Evolutionary conservation across 2,113 vertebrate species (phyloP), one percentile per base, ranked within the genome.

Genomic region (Elaphurus davidianus): DNA sequence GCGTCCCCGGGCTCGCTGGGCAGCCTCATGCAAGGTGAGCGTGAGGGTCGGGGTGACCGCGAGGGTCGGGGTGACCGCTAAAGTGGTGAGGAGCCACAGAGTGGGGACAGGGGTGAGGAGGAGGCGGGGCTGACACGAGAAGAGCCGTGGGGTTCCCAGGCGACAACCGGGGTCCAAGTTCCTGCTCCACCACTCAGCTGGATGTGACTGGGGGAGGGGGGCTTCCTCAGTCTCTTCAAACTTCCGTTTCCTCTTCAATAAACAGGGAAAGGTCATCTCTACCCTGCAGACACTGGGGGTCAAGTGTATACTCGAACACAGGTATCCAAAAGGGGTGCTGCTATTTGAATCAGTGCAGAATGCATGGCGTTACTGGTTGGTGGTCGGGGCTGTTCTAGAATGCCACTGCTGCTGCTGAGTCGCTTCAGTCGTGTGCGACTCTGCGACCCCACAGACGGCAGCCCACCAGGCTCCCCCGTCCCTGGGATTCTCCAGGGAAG

Each of bases 391-490:
- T 57, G 25, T 83, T 87, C 50, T 11, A 45, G 57, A n/a, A 36
- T 33, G 64, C 33, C 36, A n/a, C 64, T 67, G 27, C 30, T 62
- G 62, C 62, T 67, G 33, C 64, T 67, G 5, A 36, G 17, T 21
- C 17, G 0, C n/a, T 67, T 67, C n/a, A 36, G 17, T 71, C 2
- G 0, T 71, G 55, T 57, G 7, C 9, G 23, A 57, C 23, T 57
- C 21, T 25, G 55, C 3, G 3, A 57, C 23, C 23, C 23, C 55
- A 57, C 1, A 25, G 23, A 25, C 8, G 3, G 55, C 55, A 57
- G 8, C 23, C 23, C 23, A 57, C 23, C 23, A 25, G 55, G 55
- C 55, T 57, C 8, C 55, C 21, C 55, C 8, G 9, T 57, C 55
- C 55, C 23, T 57, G 55, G 55, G 55, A 57, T 9, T 23, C 21